These are phyloP conservation scores for Danio choprae DNA, from an alignment of 2,797 vertebrate species.

Conservation along the genomic window DNA sequence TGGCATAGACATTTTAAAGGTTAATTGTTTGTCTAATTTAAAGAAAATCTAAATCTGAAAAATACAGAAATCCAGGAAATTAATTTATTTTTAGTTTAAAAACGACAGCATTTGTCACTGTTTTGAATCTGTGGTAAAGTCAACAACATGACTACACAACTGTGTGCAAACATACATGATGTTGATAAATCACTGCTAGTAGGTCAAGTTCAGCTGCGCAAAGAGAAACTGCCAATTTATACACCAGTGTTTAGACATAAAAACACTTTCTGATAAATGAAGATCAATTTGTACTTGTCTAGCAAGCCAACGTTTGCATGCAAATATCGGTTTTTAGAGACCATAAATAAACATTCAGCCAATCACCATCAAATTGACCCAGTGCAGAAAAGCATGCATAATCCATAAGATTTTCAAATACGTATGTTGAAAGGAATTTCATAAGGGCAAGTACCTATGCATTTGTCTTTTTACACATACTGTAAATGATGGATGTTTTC, in stretches of 20 bases:
- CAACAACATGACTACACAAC: not conserved
- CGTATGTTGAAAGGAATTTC: not conserved
- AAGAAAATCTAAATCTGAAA: no score
- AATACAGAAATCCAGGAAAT: no score
- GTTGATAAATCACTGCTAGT: constrained; percentile 26
- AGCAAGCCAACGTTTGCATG: constrained; percentile 40
- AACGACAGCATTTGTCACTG: not conserved
- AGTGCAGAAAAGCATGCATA: constrained; percentile 10
- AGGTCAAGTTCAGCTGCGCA: constrained; percentile 21
- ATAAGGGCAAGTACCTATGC: not conserved
- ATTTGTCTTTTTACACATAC: not conserved
- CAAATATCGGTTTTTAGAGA: constrained; percentile 42
- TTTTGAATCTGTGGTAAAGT: not conserved
- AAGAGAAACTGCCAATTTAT: constrained; percentile 37
- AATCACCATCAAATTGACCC: constrained; percentile 21
- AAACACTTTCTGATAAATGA: constrained; percentile 50
- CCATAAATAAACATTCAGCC: constrained; percentile 41
- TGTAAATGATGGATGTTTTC: constrained; percentile 1
- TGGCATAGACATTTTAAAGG: no score
- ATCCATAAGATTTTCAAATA: constrained; percentile 23
- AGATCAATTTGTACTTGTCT: constrained; percentile 52
- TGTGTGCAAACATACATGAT: constrained; percentile 9
- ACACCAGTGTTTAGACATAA: constrained; percentile 25
- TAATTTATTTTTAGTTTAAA: no score
- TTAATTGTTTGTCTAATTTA: no score